Base-by-base conservation (phyloP, 1,140 invertebrate genomes). In the Stegodyphus mimosarum region DNA sequence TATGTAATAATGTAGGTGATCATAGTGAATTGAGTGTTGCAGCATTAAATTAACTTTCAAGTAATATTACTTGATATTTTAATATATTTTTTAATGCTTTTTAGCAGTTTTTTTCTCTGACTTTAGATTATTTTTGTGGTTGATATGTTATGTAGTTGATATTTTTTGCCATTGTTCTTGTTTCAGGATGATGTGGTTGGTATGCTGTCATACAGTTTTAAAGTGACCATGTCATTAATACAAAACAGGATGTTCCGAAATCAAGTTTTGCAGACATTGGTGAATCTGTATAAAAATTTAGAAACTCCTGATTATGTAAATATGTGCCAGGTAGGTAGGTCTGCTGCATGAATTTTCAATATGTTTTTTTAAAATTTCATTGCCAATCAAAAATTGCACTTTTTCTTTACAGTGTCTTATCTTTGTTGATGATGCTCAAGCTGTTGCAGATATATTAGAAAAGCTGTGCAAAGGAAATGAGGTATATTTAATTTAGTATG, bases 201-300 rank as follows among this genome's bases (percentile, higher is more conserved):
- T 74, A 98, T 99, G 96, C 92, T 99, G 72, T 94, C 94, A 7
- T 99, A 99, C 91, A 96, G 97, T 49, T 97, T 98, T 90, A 95
- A 96, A 91, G 96, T 99, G 5, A 96, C 95, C 0, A 98, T 99
- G 96, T 96, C 96, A 73, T 92, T 99, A 0, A 96, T 99, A 71
- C 96, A 98, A 89, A 97, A 98, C 90, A 93, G 96, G 81, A 95
- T 95, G 66, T 99, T 98, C 90, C 93, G 98, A 6, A 97, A 97
- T 89, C 94, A 94, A 77, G 96, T 99, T 13, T 91, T 99, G 6
- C 93, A 95, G 52, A 95, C 95, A 49, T 91, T 99, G n/a, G 97
- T 99, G 5, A 94, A 93, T 75, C 91, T 99, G 0, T 99, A 99
- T 90, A 93, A 94, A 84, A 94, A 95, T 86, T 91, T 98, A 53